Percentiles rank a stretch among this genome's conserved stretches.
Evolutionary conservation across 2,797 vertebrate species (phyloP).

Genomic region (Danio tinwini): DNA sequence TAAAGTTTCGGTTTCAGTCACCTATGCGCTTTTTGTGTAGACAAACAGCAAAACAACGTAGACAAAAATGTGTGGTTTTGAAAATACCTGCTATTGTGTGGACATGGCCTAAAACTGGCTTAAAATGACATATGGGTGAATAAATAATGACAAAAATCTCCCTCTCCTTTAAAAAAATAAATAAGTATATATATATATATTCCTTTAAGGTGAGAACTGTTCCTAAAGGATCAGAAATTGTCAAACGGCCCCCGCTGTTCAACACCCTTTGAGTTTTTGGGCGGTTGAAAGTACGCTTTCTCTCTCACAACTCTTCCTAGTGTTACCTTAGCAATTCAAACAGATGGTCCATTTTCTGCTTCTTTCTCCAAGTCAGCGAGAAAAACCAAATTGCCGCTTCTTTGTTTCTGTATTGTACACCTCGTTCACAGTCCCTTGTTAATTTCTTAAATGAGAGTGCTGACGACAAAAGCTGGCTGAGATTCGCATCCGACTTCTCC

Average conservation of each 20-base stretch:
- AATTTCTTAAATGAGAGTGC: conserved; percentile 78
- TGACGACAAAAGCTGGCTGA: conserved; percentile 76
- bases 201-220: not conserved
- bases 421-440: conserved; percentile 74
- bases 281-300: conserved; percentile 43
- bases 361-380: conserved; percentile 67
- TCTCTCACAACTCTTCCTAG: not conserved
- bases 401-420: conserved; percentile 79
- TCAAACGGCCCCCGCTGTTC: conserved; percentile 53
- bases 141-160: no score
- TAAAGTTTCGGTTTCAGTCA: no score
- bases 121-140: no score
- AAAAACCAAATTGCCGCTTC: conserved; percentile 73
- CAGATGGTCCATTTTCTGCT: conserved; percentile 73
- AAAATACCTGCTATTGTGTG: no score
- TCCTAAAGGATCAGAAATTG: not conserved
- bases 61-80: no score
- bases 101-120: no score
- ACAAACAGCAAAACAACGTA: no score
- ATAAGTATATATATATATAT: no score
- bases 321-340: conserved; percentile 63
- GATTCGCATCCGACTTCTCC: conserved; percentile 73
- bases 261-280: conserved; percentile 63
- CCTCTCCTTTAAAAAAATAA: not conserved
- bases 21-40: no score